Evolutionary conservation across 1,140 invertebrate species (phyloP), one percentile per base, ranked within the genome.

Genomic region (Physella acuta): DNA sequence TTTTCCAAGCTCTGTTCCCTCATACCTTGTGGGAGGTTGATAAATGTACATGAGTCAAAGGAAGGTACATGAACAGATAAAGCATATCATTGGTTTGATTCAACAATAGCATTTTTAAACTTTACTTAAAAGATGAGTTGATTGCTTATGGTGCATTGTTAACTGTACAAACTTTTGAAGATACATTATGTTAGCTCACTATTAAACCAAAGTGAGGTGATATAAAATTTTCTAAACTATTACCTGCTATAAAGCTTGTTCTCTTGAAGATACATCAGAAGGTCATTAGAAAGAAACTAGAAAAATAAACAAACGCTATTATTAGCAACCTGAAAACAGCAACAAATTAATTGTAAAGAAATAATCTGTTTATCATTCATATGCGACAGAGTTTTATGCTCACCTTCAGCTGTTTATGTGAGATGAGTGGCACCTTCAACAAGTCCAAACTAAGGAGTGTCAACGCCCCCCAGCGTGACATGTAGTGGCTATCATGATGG

Each of bases 261-360:
- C 60, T 68, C 66, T 68, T 68, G 66, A 17, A 68, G 39, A 60
- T 60, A 51, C 8, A 33, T 49, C 34, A 68, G 33, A 28, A 68
- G 56, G 26, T 68, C 66, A 68, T 60, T 3, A n/a, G 55, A 59
- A 3, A 68, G 24, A 68, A 68, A 68, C 66, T 68, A 56, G 33
- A 49, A 60, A 30, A 37, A 63, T 5, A 63, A 17, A 63, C 11
- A 33, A 37, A 49, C 37, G 20, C 3, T 63, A 30, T 11, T 11
- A 60, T 34, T 26, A 60, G 11, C 4, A 60, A 17, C 20, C 8
- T 11, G 39, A 44, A 20, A 44, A 44, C 8, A 44, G 20, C 8
- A 44, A 44, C 8, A 44, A 44, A 44, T 11, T 11, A 11, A 44
- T 44, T 44, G 20, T 20, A 44, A 44, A 11, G 8, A 44, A 44